These are phyloP conservation scores for Scelioninae gen. 1 DNA, from an alignment of 2,888 invertebrate genomes.

Conservation along the genomic window DNA sequence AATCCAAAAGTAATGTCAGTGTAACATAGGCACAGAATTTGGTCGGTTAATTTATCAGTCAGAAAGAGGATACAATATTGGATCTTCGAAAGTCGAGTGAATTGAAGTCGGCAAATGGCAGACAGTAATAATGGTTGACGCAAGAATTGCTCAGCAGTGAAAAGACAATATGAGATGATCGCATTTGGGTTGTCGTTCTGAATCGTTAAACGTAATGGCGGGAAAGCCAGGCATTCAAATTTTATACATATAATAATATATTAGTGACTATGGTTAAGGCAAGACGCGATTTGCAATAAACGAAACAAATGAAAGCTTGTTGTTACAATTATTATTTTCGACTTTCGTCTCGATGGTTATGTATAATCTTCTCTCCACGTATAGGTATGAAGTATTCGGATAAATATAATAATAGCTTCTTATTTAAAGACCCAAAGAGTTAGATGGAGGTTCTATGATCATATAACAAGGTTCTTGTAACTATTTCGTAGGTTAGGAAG, in stretches of 20 bases:
- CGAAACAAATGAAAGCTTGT: constrained; percentile 55
- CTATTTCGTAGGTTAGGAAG: constrained; percentile 32
- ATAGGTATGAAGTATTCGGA: constrained; percentile 36
- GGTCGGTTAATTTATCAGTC: constrained; percentile 8
- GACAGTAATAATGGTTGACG: constrained; percentile 73
- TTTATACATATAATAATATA: constrained; percentile 61
- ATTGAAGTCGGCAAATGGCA: constrained; percentile 41
- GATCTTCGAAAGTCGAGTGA: constrained; percentile 16
- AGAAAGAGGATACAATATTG: constrained; percentile 1
- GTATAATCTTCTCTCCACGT: constrained; percentile 50
- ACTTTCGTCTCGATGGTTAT: constrained; percentile 52
- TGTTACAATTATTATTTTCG: constrained; percentile 51
- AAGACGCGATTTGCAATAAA: constrained; percentile 65
- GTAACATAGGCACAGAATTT: constrained; percentile 39
- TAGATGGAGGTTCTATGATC: constrained; percentile 27
- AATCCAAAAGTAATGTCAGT: constrained; percentile 22
- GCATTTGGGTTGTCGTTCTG: constrained; percentile 64
- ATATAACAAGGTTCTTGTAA: constrained; percentile 22
- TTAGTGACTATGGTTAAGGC: constrained; percentile 27
- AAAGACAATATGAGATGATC: constrained; percentile 70
- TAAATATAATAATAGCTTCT: constrained; percentile 28
- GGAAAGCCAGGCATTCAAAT: constrained; percentile 60
- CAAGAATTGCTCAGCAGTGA: constrained; percentile 63
- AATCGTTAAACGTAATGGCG: constrained; percentile 62
- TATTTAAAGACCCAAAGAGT: constrained; percentile 14